Conservation (phyloP, 2,888 invertebrate genomes). For the Epinotia bilunana region DNA sequence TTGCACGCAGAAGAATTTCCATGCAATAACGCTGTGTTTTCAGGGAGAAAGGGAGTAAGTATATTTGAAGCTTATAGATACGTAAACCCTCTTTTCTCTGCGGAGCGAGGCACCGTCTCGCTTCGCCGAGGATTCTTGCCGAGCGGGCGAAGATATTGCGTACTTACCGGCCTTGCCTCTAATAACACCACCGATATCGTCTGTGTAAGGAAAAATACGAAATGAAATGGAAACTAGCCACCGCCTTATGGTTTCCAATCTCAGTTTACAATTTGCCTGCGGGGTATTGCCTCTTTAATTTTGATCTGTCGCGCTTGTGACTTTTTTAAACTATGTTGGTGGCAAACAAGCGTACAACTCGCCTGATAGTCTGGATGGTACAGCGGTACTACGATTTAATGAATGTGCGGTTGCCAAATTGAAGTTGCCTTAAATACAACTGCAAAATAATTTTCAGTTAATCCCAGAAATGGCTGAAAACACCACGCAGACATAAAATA, state of each 20-base stretch:
- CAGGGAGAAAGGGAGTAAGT: slow-evolving; percentile 49
- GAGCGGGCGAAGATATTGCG: slow-evolving; percentile 79
- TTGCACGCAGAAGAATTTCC: slow-evolving; percentile 82
- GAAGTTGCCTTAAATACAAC: too few relatives aligned
- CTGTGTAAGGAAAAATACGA: slow-evolving; percentile 78
- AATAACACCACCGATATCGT: slow-evolving; percentile 80
- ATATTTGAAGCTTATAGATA: not conserved
- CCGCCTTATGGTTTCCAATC: slow-evolving; percentile 76
- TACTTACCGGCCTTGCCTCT: slow-evolving; percentile 80
- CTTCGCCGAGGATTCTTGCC: slow-evolving; percentile 55
- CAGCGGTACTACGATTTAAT: too few relatives aligned
- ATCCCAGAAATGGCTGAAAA: too few relatives aligned
- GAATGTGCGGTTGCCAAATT: too few relatives aligned
- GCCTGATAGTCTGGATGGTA: too few relatives aligned
- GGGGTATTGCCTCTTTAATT: slow-evolving; percentile 29
- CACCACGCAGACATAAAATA: too few relatives aligned
- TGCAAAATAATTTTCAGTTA: too few relatives aligned
- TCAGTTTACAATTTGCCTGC: slow-evolving; percentile 58
- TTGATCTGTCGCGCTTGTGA: not conserved
- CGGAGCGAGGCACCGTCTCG: slow-evolving; percentile 15
- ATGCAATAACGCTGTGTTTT: slow-evolving; percentile 80
- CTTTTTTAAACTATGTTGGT: too few relatives aligned
- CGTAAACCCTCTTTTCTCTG: slow-evolving; percentile 3
- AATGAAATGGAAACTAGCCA: slow-evolving; percentile 76
- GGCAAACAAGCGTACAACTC: too few relatives aligned